Base-by-base conservation (phyloP, 2,113 vertebrate genomes). In the Eclectus roratus region DNA sequence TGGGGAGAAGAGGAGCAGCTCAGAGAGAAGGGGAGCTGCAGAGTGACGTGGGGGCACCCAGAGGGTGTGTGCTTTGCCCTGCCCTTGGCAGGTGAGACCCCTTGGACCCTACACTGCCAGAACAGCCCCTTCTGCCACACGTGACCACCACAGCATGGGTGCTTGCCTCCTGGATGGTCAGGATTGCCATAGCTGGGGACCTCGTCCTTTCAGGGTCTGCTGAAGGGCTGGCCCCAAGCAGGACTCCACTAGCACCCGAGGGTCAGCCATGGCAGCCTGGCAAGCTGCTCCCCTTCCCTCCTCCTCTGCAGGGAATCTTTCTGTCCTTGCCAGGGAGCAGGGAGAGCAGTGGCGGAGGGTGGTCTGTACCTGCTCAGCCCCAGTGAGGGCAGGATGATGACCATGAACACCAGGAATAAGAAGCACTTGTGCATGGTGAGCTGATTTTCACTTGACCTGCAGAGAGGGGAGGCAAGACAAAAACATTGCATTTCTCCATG, bases 351-450 rank as follows among this genome's bases (percentile, higher is more conserved):
- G 3, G 3, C 0, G 1, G 41, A 15, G 49, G 7, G 41, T 73
- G 44, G 8, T 50, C 49, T 1, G 1, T 98, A 99, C 99, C 99
- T 99, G 95, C 99, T 99, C 56, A 99, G 98, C 46, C 99, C 99
- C 88, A 99, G 98, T 0, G 99, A 99, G 50, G 99, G 99, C 92
- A 99, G 98, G 93, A 99, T 99, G 97, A 99, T 98, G 85, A 99
- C 99, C 99, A 99, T 99, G 96, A 99, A 99, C 76, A 99, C 98
- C 95, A 99, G 96, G 77, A 99, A 98, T 83, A 99, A 97, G 92
- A 99, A 99, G 96, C 99, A 99, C 93, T 99, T 99, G 97, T 99
- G 98, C 98, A 99, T 99, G 12, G 99, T 99, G 71, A 98, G 97
- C 96, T 99, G 98, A 95, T 99, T 99, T 97, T 99, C 98, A 95